Evolutionary conservation across 2,888 invertebrate species (phyloP).

Genomic region (Polyommatus icarus): DNA sequence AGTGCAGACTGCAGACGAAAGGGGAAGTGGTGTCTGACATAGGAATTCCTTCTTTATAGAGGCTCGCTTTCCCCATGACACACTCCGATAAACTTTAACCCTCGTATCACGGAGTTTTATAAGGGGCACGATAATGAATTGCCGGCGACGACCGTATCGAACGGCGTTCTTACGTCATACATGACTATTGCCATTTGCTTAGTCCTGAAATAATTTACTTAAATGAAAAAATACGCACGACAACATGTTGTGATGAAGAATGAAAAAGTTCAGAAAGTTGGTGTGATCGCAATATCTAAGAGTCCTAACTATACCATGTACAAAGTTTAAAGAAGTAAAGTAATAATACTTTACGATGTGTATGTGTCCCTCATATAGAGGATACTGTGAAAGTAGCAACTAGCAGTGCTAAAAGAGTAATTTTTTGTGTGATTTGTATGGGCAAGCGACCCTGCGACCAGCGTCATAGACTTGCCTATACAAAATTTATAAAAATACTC

Average conservation of each 20-base stretch:
- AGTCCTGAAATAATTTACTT: background rate
- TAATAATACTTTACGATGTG: too few species aligned
- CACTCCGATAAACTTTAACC: conserved; percentile 38
- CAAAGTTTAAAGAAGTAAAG: too few species aligned
- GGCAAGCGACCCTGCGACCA: too few species aligned
- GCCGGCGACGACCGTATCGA: conserved; percentile 39
- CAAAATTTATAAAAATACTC: too few species aligned
- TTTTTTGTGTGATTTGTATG: too few species aligned
- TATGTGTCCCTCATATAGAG: too few species aligned
- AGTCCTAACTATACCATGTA: background rate
- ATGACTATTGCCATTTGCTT: background rate
- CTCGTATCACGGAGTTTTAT: conserved; percentile 35
- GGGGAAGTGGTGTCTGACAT: conserved; percentile 54
- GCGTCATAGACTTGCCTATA: too few species aligned
- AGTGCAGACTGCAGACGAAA: conserved; percentile 57
- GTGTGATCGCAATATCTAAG: background rate
- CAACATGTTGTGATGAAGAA: background rate
- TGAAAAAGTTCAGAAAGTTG: background rate
- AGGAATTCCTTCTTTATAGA: conserved; percentile 41
- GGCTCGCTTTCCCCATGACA: conserved; percentile 34
- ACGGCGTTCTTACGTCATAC: background rate
- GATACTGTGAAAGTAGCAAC: too few species aligned
- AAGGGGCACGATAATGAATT: conserved; percentile 36
- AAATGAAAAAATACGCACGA: background rate
- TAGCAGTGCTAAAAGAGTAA: too few species aligned